These are phyloP conservation scores for Meloidogyne chitwoodi DNA, from an alignment of 1,140 invertebrate genomes.

Conservation along the genomic window DNA sequence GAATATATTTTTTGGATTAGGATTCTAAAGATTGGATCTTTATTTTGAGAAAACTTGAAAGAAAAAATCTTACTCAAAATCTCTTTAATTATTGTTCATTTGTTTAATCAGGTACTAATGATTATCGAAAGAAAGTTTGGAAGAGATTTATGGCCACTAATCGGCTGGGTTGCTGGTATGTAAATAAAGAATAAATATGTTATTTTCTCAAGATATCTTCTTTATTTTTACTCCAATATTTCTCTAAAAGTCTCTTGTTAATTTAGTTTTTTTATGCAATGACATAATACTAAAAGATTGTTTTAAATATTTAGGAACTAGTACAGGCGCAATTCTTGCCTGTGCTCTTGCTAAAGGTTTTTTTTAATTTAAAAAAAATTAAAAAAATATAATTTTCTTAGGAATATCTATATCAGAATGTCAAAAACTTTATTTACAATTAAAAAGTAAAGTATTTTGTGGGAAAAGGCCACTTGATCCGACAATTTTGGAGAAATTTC, in stretches of 20 bases:
- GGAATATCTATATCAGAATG: constrained; percentile 63
- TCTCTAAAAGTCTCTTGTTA: no score
- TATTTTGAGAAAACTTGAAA: no score
- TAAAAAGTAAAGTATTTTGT: neutral
- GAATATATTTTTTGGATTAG: no score
- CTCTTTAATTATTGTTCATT: no score
- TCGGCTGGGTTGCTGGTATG: neutral
- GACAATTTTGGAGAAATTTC: constrained; percentile 5
- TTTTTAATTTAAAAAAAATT: neutral
- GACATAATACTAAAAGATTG: no score
- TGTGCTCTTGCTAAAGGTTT: neutral
- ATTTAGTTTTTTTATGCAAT: no score
- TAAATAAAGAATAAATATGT: neutral
- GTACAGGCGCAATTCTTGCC: constrained; percentile 66
- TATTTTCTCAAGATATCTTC: no score
- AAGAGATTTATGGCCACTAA: neutral
- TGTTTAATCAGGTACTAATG: neutral
- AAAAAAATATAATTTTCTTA: constrained; percentile 43
- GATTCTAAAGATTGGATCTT: no score
- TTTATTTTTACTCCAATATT: no score
- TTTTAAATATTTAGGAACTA: constrained; percentile 66
- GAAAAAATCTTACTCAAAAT: no score
- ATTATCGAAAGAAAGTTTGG: neutral
- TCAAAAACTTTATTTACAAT: constrained; percentile 64
- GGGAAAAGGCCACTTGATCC: neutral